Percentiles rank a stretch among this genome's conserved stretches.
These are phyloP conservation scores for Ispidina picta DNA, from an alignment of 2,797 vertebrate genomes.

Conservation along the genomic window DNA sequence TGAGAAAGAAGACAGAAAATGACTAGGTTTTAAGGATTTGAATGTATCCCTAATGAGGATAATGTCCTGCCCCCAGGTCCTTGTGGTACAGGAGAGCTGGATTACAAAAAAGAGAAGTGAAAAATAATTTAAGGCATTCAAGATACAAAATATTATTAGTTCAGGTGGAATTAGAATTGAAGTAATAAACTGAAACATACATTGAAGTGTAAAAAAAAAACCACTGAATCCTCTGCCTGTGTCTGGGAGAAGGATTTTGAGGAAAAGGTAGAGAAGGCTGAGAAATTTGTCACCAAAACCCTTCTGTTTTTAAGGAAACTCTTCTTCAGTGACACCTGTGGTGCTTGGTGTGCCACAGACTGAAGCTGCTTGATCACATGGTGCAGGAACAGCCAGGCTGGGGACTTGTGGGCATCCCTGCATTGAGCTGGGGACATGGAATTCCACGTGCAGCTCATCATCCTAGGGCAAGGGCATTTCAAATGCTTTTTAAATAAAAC, in stretches of 20 bases:
- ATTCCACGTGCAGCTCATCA: not conserved
- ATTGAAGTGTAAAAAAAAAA: not conserved
- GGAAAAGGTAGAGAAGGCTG: not conserved
- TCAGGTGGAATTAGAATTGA: not conserved
- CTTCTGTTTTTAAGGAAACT: not conserved
- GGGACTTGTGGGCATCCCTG: not conserved
- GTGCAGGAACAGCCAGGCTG: not conserved
- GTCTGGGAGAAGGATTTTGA: not conserved
- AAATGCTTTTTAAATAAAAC: not conserved
- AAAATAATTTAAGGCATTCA: conserved; percentile 32
- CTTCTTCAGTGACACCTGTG: accelerated
- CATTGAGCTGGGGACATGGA: not conserved
- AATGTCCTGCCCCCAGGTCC: conserved; percentile 10
- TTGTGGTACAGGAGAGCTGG: not conserved
- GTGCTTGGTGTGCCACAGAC: accelerated
- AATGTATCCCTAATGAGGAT: conserved; percentile 42
- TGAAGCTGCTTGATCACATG: accelerated
- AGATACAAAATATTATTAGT: conserved; percentile 5
- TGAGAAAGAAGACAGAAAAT: conserved; percentile 9
- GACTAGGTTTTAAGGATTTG: conserved; percentile 29
- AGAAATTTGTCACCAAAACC: not conserved
- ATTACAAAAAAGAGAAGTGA: conserved; percentile 8
- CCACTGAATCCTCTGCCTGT: not conserved
- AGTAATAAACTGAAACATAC: not conserved
- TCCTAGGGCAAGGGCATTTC: not conserved